These are phyloP conservation scores for Poeciliopsis turrubarensis DNA, from an alignment of 2,113 vertebrate species.

Conservation along the genomic window DNA sequence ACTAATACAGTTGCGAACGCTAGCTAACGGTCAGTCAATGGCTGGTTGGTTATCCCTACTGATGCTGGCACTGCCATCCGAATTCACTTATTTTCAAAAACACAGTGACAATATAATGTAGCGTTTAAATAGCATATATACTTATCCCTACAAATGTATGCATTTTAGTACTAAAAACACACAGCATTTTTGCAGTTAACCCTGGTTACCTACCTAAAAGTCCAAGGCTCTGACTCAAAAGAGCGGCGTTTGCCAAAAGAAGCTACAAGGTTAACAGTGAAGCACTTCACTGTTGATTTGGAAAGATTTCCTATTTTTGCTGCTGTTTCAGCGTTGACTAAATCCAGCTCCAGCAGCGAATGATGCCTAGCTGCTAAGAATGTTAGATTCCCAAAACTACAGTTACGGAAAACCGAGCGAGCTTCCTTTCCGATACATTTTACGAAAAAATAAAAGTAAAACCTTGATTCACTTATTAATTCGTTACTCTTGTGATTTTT, in stretches of 20 bases:
- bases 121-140: constrained; percentile 17
- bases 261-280: constrained; percentile 43
- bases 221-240: constrained; percentile 80
- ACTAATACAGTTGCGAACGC: constrained; percentile 22
- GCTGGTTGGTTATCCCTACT: constrained; percentile 64
- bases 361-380: constrained; percentile 66
- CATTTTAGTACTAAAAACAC: constrained; percentile 58
- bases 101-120: constrained; percentile 5
- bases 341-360: constrained; percentile 70
- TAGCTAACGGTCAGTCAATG: constrained; percentile 43
- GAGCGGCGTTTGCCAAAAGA: constrained; percentile 70
- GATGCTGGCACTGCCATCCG: constrained; percentile 20
- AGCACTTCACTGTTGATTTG: constrained; percentile 58
- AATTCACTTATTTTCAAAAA: constrained; percentile 34
- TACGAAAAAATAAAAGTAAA: constrained; percentile 71
- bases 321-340: constrained; percentile 61
- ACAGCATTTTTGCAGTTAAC: constrained; percentile 53
- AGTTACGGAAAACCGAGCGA: constrained; percentile 74
- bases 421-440: constrained; percentile 77
- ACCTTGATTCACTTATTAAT: constrained; percentile 70
- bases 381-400: constrained; percentile 55
- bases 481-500: constrained; percentile 74
- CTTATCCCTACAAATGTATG: constrained; percentile 11
- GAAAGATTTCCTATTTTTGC: constrained; percentile 64
- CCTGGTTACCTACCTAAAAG: constrained; percentile 82